Evolutionary conservation across 2,797 vertebrate species (phyloP).

Genomic region (Fistularia commersonii): DNA sequence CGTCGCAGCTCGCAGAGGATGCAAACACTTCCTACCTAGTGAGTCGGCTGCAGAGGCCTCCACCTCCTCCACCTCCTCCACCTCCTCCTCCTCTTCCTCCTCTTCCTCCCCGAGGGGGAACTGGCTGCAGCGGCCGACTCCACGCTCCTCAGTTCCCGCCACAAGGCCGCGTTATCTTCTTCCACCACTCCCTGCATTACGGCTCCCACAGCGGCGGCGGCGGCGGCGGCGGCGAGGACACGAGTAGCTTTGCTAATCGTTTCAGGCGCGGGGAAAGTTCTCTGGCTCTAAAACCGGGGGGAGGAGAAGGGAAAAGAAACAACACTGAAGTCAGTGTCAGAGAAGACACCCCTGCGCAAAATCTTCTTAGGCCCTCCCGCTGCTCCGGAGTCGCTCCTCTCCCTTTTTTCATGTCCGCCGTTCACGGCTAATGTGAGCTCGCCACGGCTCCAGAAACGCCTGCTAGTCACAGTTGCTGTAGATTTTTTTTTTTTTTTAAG

Average conservation of each 20-base stretch:
- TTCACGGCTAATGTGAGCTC: slow-evolving; percentile 51
- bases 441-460: slow-evolving; percentile 25
- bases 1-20: slow-evolving; percentile 57
- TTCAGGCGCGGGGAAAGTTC: slow-evolving; percentile 47
- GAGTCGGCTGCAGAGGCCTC: slow-evolving; percentile 41
- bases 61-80: slow-evolving; percentile 47
- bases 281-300: slow-evolving; percentile 31
- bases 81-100: too few species aligned
- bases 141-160: slow-evolving; percentile 43
- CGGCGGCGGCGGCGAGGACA: too few species aligned
- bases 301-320: slow-evolving; percentile 3
- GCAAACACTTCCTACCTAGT: slow-evolving; percentile 71
- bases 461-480: too few species aligned
- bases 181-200: slow-evolving; percentile 53
- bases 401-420: slow-evolving; percentile 36
- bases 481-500: background rate
- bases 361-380: slow-evolving; percentile 49
- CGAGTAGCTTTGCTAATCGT: slow-evolving; percentile 49
- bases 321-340: slow-evolving; percentile 39
- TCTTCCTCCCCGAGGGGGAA: slow-evolving; percentile 61
- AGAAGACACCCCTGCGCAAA: slow-evolving; percentile 48
- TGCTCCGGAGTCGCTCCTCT: slow-evolving; percentile 41
- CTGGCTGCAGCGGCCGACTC: slow-evolving; percentile 52
- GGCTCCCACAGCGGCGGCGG: slow-evolving; percentile 35
- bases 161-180: slow-evolving; percentile 56